A percentile compares a stretch with the other conserved stretches of the same genome.
phyloP scores from a whole-genome alignment of 1,140 invertebrate genomes.

The Drosophila guanche region DNA sequence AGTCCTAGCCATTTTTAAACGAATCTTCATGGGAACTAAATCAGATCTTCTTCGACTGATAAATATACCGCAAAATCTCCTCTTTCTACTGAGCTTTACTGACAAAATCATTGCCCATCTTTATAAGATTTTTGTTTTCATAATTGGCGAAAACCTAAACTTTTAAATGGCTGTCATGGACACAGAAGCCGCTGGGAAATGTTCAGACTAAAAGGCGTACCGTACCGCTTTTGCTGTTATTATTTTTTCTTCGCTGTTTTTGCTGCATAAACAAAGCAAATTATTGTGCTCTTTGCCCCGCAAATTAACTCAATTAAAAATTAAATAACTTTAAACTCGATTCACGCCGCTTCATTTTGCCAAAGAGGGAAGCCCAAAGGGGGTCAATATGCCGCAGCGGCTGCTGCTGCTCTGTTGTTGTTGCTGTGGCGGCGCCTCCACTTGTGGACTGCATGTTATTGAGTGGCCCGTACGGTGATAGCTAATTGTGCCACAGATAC shows the following conservation, averaged over 20 bases:
- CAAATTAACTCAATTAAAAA: constrained; percentile 79
- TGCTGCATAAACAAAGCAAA: constrained; percentile 75
- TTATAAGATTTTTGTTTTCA: constrained; percentile 5
- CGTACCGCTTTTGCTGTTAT: too few relatives aligned
- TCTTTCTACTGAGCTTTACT: too few relatives aligned
- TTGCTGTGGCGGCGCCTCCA: neutral
- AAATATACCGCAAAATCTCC: neutral
- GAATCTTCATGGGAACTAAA: too few relatives aligned
- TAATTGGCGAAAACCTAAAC: constrained; percentile 61
- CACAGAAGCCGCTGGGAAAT: constrained; percentile 40
- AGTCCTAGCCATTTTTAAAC: too few relatives aligned
- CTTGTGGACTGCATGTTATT: constrained; percentile 53
- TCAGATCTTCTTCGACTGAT: too few relatives aligned
- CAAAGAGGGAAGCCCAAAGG: constrained; percentile 2
- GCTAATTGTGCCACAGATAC: constrained; percentile 59
- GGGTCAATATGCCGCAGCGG: constrained; percentile 15
- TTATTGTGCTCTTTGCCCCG: constrained; percentile 23
- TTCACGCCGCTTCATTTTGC: constrained; percentile 55
- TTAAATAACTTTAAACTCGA: constrained; percentile 73
- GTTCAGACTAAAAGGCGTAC: neutral
- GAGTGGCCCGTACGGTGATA: constrained; percentile 42
- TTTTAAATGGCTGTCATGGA: constrained; percentile 26
- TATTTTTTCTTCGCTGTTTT: constrained; percentile 16
- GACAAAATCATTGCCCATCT: neutral
- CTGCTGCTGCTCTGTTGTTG: constrained; percentile 15